Evolutionary conservation across 2,797 vertebrate species (phyloP).

Genomic region (Margarornis squamiger): DNA sequence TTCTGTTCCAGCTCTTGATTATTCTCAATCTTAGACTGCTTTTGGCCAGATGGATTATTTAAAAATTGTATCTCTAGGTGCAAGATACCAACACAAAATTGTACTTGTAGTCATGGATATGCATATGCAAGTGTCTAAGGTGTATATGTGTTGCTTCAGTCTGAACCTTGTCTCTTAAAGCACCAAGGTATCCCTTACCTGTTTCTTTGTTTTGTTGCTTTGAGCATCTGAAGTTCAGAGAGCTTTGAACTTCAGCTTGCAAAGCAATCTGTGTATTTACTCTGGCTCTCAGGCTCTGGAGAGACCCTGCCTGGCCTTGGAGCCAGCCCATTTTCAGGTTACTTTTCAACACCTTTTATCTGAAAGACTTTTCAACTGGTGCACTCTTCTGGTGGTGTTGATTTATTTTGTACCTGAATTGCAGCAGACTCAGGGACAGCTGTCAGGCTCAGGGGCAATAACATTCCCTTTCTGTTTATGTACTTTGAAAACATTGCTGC

Average conservation of each 20-base stretch:
- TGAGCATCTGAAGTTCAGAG: background rate
- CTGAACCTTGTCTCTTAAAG: background rate
- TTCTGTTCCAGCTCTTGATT: background rate
- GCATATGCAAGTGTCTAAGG: background rate
- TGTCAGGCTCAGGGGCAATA: background rate
- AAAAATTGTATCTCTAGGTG: background rate
- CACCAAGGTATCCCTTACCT: background rate
- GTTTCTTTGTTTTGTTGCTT: background rate
- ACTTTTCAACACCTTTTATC: background rate
- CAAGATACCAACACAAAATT: background rate
- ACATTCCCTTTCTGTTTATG: background rate
- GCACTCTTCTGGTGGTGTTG: background rate
- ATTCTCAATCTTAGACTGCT: background rate
- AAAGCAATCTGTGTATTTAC: background rate
- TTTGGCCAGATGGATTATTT: background rate
- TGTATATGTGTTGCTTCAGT: background rate
- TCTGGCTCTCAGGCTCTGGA: background rate
- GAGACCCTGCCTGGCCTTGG: background rate
- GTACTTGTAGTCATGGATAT: fast-evolving
- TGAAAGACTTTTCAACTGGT: background rate
- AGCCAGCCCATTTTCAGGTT: background rate
- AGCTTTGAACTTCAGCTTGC: background rate
- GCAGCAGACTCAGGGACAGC: background rate
- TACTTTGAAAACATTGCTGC: background rate
- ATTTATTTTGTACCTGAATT: background rate